Evolutionary conservation across 1,140 invertebrate genomes (phyloP), one percentile per base, ranked within the genome.

Genomic region (Pachypeltis micranthus): DNA sequence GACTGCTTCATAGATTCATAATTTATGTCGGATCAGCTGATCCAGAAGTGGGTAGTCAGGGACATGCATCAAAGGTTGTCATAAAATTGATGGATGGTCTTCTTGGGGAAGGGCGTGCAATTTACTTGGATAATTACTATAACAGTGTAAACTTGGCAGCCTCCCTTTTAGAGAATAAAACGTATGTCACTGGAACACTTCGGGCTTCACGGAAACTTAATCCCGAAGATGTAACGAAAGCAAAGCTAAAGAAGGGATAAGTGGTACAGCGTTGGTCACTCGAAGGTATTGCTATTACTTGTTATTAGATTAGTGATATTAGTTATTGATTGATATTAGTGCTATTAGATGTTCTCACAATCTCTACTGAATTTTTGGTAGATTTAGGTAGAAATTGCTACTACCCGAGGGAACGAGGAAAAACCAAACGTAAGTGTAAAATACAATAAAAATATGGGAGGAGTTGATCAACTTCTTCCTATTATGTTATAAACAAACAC

Each of bases 111-210:
- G 47, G 64, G n/a, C n/a, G n/a, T n/a, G n/a, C n/a, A n/a, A n/a
- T n/a, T n/a, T n/a, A n/a, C n/a, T n/a, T n/a, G n/a, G 55, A 57
- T 25, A 57, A 57, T 27, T 57, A 2, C 26, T 57, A 57, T 16
- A 57, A 57, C 26, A 57, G 55, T 23, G 55, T 57, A 16, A 23
- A 7, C 23, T 21, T 23, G 16, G 66, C 74, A 64, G 74, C 76
- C 59, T 79, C 75, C 62, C 51, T 79, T 59, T 64, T 71, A 57
- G 66, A 67, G 61, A 74, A 75, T 63, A n/a, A n/a, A n/a, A n/a
- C n/a, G n/a, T n/a, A n/a, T n/a, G n/a, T n/a, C n/a, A n/a, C n/a
- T n/a, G n/a, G n/a, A n/a, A n/a, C n/a, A n/a, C n/a, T n/a, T n/a
- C n/a, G n/a, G n/a, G n/a, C n/a, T n/a, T n/a, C n/a, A 65, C n/a